Base-by-base conservation (phyloP, 2,888 invertebrate genomes). In the Podotricha telesiphe region DNA sequence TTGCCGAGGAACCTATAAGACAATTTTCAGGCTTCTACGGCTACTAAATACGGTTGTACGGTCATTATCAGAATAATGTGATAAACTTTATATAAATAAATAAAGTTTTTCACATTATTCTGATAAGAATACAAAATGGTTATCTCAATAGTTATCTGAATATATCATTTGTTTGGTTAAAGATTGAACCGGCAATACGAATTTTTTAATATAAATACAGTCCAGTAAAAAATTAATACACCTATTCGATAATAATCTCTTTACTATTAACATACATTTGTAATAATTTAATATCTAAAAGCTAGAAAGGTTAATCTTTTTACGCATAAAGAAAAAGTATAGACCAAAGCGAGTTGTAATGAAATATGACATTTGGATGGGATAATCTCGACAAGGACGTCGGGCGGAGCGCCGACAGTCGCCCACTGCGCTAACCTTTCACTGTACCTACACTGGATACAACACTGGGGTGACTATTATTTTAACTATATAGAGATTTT, bases 361-460 rank as follows among this genome's bases (percentile, higher is more conserved):
- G 56, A 64, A 64, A 56, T 68, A 75, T 74, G 72, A 72, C 70
- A 74, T 73, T 74, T 72, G 66, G 48, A 73, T 53, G 51, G 68
- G 65, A 66, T 69, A 73, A 68, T 69, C 69, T 69, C 67, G 71
- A 73, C 75, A 76, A 76, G 77, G 77, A 74, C 76, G 68, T 34
- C 72, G 45, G 22, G 59, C 47, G 22, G 51, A 65, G 74, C 22
- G 50, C 62, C 67, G 61, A 70, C 66, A 73, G 69, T 74, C 77
- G 73, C 77, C 77, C 74, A 76, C 76, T 50, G 65, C 65, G 72
- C 66, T 70, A 71, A 74, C 77, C 77, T 76, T 74, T 76, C 75
- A 74, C 74, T 74, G 69, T 56, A 71, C 75, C 67, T 62, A 65
- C 64, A 71, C 72, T 71, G 69, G 70, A 55, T 69, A 53, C 40